A percentile compares a stretch with the other conserved stretches of the same genome.
Conservation (phyloP, 2,113 vertebrate genomes). For the Pseudonaja textilis region DNA sequence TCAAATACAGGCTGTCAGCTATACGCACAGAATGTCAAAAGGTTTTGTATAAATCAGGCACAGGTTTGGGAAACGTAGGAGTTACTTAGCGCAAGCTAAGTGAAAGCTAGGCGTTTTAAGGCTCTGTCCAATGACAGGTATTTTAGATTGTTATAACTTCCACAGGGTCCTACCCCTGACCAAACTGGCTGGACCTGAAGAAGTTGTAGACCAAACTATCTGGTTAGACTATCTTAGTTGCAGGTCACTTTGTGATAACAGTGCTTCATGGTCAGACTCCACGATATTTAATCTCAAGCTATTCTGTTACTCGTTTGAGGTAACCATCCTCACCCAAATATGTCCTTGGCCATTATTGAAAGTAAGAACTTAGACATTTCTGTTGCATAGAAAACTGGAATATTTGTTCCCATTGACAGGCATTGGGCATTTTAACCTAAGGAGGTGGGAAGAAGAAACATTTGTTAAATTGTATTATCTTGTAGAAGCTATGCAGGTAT, state of each 20-base stretch:
- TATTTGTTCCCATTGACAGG: not conserved
- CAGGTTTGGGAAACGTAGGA: not conserved
- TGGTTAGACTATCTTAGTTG: not conserved
- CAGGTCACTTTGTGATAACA: not conserved
- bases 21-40: not conserved
- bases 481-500: not conserved
- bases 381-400: not conserved
- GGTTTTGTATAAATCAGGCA: not conserved
- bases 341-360: not conserved
- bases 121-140: not conserved
- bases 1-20: slow-evolving; percentile 12
- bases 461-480: not conserved
- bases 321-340: not conserved
- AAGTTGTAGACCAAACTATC: not conserved
- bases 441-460: not conserved
- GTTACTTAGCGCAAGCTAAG: not conserved
- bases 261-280: not conserved
- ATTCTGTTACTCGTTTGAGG: not conserved
- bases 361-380: not conserved
- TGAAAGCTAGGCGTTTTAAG: not conserved
- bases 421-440: not conserved
- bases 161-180: not conserved
- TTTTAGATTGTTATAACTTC: not conserved
- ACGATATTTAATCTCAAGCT: not conserved
- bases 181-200: not conserved